Conservation (phyloP, 1,140 invertebrate genomes). For the Zaprionus lachaisei region DNA sequence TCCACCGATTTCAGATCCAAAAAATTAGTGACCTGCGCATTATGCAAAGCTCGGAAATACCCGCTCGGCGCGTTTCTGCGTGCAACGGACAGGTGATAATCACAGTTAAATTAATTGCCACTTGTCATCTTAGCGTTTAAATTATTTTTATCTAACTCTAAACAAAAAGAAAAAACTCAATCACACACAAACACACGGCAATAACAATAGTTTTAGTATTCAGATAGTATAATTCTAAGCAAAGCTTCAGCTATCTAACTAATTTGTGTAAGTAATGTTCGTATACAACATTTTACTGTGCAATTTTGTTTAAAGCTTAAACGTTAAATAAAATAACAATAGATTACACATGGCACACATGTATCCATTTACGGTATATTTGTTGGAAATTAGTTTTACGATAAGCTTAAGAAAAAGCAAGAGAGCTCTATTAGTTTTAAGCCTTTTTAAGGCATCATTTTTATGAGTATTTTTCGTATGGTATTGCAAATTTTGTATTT, state of each 20-base stretch:
- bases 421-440: conserved; percentile 76
- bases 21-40: conserved; percentile 70
- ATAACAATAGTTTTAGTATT: conserved; percentile 30
- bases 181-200: conserved; percentile 12
- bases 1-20: conserved; percentile 63
- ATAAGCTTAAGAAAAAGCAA: conserved; percentile 59
- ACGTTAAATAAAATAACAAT: conserved; percentile 41
- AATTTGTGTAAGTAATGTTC: conserved; percentile 30
- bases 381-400: conserved; percentile 69
- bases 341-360: conserved; percentile 9
- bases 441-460: conserved; percentile 51
- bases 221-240: conserved; percentile 32
- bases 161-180: conserved; percentile 31
- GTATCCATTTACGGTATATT: conserved; percentile 4
- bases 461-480: conserved; percentile 56
- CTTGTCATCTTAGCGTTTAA: conserved; percentile 82
- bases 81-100: conserved; percentile 77
- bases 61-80: conserved; percentile 51
- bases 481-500: conserved; percentile 37
- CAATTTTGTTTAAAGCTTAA: conserved; percentile 58
- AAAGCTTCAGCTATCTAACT: conserved; percentile 32
- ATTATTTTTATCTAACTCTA: conserved; percentile 77
- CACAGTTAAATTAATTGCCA: conserved; percentile 83
- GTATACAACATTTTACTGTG: conserved; percentile 47
- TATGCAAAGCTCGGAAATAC: conserved; percentile 69